Conservation (phyloP, 2,797 vertebrate species). For the Alfaro cultratus region DNA sequence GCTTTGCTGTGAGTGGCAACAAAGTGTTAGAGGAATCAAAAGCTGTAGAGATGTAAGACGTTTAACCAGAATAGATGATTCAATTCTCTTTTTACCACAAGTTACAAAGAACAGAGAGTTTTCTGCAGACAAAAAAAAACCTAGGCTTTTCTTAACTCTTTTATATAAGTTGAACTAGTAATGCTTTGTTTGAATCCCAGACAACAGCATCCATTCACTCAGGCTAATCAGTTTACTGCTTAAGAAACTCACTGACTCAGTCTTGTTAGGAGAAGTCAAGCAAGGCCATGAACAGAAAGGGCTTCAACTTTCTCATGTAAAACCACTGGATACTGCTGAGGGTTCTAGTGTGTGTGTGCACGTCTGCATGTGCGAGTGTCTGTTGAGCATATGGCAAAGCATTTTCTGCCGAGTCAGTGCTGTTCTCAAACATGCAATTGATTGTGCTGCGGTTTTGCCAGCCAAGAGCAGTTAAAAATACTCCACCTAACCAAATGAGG, state of each 20-base stretch:
- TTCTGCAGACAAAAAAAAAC: not conserved
- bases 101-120: not conserved
- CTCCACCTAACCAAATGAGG: conserved; percentile 78
- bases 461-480: conserved; percentile 82
- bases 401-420: conserved; percentile 69
- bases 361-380: conserved; percentile 8
- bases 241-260: conserved; percentile 62
- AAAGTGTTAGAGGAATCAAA: conserved; percentile 43
- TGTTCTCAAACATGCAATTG: conserved; percentile 73
- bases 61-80: not conserved
- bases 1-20: conserved; percentile 45
- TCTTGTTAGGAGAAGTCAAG: conserved; percentile 54
- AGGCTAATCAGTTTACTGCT: conserved; percentile 41
- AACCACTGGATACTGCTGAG: conserved; percentile 62
- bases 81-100: not conserved
- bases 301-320: conserved; percentile 62
- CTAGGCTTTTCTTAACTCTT: not conserved
- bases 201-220: conserved; percentile 23
- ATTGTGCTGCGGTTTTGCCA: conserved; percentile 71
- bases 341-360: conserved; percentile 11
- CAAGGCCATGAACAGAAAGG: conserved; percentile 63
- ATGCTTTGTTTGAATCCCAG: conserved; percentile 29
- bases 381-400: conserved; percentile 22
- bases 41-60: conserved; percentile 24
- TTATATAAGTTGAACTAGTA: conserved; percentile 7